Evolutionary conservation across 1,140 invertebrate species (phyloP), one percentile per base, ranked within the genome.

Genomic region (Eubasilissa regina): DNA sequence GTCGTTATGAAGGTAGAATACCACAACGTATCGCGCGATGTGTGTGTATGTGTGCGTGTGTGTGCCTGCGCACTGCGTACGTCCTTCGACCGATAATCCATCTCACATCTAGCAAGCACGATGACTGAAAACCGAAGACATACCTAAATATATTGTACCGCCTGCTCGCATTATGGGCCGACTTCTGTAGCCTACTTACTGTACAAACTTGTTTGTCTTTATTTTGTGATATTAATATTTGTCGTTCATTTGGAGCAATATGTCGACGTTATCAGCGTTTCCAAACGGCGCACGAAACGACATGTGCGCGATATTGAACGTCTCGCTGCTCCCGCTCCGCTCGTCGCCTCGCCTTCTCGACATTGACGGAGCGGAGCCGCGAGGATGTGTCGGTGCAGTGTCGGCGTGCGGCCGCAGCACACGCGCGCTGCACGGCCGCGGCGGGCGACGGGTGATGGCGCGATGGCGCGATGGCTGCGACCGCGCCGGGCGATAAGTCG

Each of bases 401-500:
- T 21, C 56, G 6, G 56, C 17, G 56, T 21, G 15, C 12, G 10
- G 17, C 9, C 17, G 43, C 35, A n/a, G 47, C 45, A 70, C 66
- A 70, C 51, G 66, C 45, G 66, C 66, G 47, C 11, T 51, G 48
- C 48, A 3, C 48, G 48, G 3, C n/a, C n/a, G n/a, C n/a, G n/a
- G n/a, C n/a, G n/a, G n/a, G n/a, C n/a, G n/a, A n/a, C n/a, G n/a
- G n/a, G n/a, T n/a, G n/a, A 68, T 47, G 64, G 64, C n/a, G 64
- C 44, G 66, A 70, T 70, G 66, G 66, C 44, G 44, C 66, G 44
- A 25, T 17, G 66, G 66, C 66, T 25, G 45, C 47, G 66, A 45
- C 66, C 35, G 72, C 12, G 72, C 12, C 51, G 53, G 1, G 64
- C 47, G 72, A 56, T 58, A 74, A 74, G 53, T 17, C 72, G 72